A percentile compares a stretch with the other conserved stretches of the same genome.
phyloP scores from a whole-genome alignment of 2,113 vertebrate species.

The Spilogale gracilis region DNA sequence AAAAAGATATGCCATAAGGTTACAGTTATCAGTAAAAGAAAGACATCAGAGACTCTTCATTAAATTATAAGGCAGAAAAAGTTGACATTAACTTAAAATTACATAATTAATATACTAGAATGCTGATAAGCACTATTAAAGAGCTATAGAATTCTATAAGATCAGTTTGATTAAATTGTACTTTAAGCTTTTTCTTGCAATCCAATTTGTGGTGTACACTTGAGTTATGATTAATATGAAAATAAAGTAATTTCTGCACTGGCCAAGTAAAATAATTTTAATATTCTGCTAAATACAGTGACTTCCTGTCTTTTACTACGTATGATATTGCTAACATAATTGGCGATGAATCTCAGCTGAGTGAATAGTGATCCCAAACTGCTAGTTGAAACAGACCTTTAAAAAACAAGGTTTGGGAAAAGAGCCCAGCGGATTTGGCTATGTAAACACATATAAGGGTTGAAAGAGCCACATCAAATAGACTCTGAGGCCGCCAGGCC shows the following conservation, averaged over 20 bases:
- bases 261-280: neutral
- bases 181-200: neutral
- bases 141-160: neutral
- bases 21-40: neutral
- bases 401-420: constrained; percentile 46
- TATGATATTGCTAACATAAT: neutral
- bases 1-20: no score
- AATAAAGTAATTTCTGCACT: neutral
- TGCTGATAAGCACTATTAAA: neutral
- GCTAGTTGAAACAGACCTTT: constrained; percentile 46
- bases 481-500: neutral
- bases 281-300: neutral
- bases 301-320: neutral
- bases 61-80: neutral
- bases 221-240: neutral
- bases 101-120: neutral
- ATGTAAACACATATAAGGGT: constrained; percentile 29
- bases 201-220: neutral
- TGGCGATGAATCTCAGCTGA: constrained; percentile 9
- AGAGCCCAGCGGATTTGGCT: constrained; percentile 11
- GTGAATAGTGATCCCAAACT: neutral
- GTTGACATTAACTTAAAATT: neutral
- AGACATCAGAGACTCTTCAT: neutral
- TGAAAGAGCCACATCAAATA: constrained; percentile 51
- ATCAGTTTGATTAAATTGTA: neutral